Evolutionary conservation across 2,797 vertebrate genomes (phyloP).

Genomic region (Podarcis siculus): DNA sequence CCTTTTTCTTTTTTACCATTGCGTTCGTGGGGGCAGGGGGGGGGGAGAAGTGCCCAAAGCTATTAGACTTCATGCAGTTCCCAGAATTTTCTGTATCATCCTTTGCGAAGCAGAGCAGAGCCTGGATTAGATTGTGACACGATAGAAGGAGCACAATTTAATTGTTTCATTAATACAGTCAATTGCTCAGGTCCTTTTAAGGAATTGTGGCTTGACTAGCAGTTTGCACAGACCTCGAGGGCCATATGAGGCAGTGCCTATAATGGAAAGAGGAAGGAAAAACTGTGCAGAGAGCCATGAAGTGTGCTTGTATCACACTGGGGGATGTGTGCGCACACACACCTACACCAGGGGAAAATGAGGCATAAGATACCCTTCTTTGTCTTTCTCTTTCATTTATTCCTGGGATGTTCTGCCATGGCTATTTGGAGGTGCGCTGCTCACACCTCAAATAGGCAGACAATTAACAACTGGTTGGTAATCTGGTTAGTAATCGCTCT

Average conservation of each 20-base stretch:
- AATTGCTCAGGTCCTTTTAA: slow-evolving; percentile 1
- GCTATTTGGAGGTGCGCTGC: not conserved
- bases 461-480: not conserved
- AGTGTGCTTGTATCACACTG: not conserved
- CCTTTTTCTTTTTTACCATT: not conserved
- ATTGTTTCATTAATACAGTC: not conserved
- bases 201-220: not conserved
- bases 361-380: not conserved
- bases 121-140: slow-evolving; percentile 4
- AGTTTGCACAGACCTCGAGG: not conserved
- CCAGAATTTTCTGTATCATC: slow-evolving; percentile 3
- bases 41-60: not conserved
- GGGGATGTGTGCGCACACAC: too few species aligned
- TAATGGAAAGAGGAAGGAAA: not conserved
- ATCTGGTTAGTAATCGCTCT: not conserved
- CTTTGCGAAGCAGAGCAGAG: not conserved
- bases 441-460: not conserved
- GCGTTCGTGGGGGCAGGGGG: slow-evolving; percentile 1
- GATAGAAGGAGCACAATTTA: not conserved
- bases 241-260: not conserved
- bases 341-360: too few species aligned
- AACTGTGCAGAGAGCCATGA: not conserved
- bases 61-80: slow-evolving; percentile 22
- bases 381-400: not conserved
- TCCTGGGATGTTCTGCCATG: not conserved